Evolutionary conservation across 2,888 invertebrate species (phyloP).

Genomic region (Himalopsyche anomala): DNA sequence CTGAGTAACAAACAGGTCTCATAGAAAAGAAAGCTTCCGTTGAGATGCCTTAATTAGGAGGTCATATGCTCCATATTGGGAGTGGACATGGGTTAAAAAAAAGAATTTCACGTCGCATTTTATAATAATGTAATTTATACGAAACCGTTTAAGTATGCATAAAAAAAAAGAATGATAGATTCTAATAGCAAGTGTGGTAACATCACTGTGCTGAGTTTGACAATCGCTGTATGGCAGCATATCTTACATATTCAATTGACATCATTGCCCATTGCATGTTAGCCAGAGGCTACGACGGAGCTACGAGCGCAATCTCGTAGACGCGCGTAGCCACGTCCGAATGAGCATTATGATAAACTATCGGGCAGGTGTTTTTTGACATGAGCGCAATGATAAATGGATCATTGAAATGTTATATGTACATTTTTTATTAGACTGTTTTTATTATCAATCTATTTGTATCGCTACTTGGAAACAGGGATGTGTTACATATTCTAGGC

Average conservation of each 20-base stretch:
- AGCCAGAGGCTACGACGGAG: slow-evolving; percentile 13
- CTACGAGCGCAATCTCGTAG: slow-evolving; percentile 9
- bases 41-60: too few species aligned
- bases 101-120: too few species aligned
- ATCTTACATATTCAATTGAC: slow-evolving; percentile 12
- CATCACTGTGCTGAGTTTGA: too few species aligned
- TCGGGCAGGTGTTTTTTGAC: slow-evolving; percentile 1
- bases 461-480: background rate
- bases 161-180: too few species aligned
- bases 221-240: too few species aligned
- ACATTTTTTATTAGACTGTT: slow-evolving; percentile 10
- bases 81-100: too few species aligned
- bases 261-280: background rate
- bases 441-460: slow-evolving; percentile 9
- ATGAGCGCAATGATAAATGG: background rate
- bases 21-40: too few species aligned
- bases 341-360: slow-evolving; percentile 5
- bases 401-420: slow-evolving; percentile 20
- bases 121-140: too few species aligned
- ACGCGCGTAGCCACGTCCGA: slow-evolving; percentile 11
- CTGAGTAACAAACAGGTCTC: too few species aligned
- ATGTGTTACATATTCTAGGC: background rate
- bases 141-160: too few species aligned
- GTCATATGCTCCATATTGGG: too few species aligned
- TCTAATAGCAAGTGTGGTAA: too few species aligned